A percentile compares a stretch with the other conserved stretches of the same genome.
Conservation (phyloP, 1,140 invertebrate genomes). For the Musca domestica region DNA sequence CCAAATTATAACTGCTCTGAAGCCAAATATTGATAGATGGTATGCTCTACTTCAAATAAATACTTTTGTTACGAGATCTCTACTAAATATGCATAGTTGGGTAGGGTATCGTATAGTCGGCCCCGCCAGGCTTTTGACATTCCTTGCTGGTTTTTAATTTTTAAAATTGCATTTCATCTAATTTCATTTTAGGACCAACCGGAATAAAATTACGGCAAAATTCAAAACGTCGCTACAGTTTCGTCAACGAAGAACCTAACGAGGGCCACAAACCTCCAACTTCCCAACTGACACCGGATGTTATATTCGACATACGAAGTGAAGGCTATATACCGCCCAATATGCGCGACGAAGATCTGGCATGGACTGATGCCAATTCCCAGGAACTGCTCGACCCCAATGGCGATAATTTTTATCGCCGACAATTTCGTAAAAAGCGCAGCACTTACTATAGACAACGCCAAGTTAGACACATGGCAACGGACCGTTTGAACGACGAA, state of each 20-base stretch:
- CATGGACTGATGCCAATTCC: slow-evolving; percentile 35
- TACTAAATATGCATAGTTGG: no score
- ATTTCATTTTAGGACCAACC: slow-evolving; percentile 34
- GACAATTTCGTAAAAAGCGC: slow-evolving; percentile 29
- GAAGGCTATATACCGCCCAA: slow-evolving; percentile 27
- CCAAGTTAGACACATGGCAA: no score
- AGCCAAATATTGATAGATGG: no score
- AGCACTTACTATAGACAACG: not conserved
- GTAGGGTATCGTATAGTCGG: no score
- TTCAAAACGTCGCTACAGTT: slow-evolving; percentile 46
- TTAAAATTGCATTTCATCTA: not conserved
- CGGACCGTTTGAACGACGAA: slow-evolving; percentile 33
- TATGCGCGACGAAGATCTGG: slow-evolving; percentile 35
- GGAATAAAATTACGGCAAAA: slow-evolving; percentile 46
- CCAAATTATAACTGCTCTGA: no score
- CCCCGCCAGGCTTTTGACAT: no score
- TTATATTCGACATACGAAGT: slow-evolving; percentile 42
- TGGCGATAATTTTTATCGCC: slow-evolving; percentile 44
- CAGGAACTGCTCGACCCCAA: slow-evolving; percentile 38
- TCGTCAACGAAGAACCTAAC: slow-evolving; percentile 20
- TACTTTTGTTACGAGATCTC: no score
- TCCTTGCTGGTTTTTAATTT: no score
- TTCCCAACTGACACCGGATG: slow-evolving; percentile 25
- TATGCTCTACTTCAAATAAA: no score
- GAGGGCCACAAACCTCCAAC: not conserved